Conservation (phyloP, 2,797 vertebrate species). For the Huso huso region DNA sequence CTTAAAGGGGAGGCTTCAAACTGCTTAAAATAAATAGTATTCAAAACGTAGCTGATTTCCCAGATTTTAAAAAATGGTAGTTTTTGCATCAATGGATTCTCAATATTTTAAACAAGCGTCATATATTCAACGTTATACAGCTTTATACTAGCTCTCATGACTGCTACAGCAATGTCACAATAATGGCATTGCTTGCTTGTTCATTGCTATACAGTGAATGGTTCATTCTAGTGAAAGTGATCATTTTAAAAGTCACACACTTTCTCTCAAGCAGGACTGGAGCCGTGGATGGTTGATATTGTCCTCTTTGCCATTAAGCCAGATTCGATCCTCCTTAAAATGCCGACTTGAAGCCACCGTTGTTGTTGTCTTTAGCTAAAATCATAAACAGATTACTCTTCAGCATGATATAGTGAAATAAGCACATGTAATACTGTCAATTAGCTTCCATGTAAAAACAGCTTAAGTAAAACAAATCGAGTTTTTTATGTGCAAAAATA, state of each 20-base stretch:
- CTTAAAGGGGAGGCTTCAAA: no score
- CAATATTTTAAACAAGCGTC: no score
- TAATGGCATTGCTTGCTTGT: no score
- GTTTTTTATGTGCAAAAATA: no score
- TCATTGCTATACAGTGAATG: no score
- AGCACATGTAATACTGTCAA: not conserved
- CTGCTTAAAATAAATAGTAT: no score
- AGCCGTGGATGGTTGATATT: slow-evolving; percentile 73
- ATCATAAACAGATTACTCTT: not conserved
- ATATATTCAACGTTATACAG: no score
- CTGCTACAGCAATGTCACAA: no score
- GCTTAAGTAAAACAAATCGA: not conserved
- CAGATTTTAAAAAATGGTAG: no score
- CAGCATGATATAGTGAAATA: not conserved
- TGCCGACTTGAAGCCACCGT: slow-evolving; percentile 69
- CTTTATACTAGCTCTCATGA: no score
- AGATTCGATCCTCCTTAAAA: slow-evolving; percentile 80
- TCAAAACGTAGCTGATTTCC: no score
- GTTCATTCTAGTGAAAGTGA: not conserved
- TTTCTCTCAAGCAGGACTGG: slow-evolving; percentile 82
- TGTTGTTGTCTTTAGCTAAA: slow-evolving; percentile 86
- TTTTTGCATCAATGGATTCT: no score
- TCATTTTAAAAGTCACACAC: slow-evolving; percentile 45
- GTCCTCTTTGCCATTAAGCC: slow-evolving; percentile 82
- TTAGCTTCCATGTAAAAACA: not conserved